Conservation (phyloP, 2,113 vertebrate species). For the Corydoras maculifer region DNA sequence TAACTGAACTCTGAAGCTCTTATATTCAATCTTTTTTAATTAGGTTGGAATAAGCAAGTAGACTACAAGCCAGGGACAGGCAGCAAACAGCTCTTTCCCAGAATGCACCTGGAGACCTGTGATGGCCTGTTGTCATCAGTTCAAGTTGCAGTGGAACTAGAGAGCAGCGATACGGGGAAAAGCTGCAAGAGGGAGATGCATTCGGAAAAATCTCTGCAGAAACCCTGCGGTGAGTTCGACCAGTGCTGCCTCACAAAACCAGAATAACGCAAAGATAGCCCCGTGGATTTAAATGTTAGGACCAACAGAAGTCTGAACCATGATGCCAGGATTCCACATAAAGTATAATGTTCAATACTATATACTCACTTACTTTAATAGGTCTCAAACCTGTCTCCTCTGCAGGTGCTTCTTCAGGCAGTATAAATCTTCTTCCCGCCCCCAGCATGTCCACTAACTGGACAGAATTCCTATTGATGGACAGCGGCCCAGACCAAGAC, state of each 20-base stretch:
- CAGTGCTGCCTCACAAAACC: not conserved
- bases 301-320: too few relatives aligned
- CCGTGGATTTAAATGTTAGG: too few relatives aligned
- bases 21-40: not conserved
- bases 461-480: slow-evolving; percentile 83
- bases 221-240: slow-evolving; percentile 77
- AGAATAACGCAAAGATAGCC: too few relatives aligned
- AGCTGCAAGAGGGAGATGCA: slow-evolving; percentile 93
- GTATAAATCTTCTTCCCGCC: slow-evolving; percentile 87
- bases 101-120: slow-evolving; percentile 86
- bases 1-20: not conserved
- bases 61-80: slow-evolving; percentile 90
- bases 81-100: slow-evolving; percentile 83
- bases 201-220: slow-evolving; percentile 90
- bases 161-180: slow-evolving; percentile 63
- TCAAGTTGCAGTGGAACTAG: slow-evolving; percentile 76
- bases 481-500: slow-evolving; percentile 76
- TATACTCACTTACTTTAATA: too few relatives aligned
- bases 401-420: slow-evolving; percentile 87
- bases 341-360: too few relatives aligned
- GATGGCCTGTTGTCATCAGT: slow-evolving; percentile 84
- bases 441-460: slow-evolving; percentile 80
- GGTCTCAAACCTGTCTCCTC: slow-evolving; percentile 16
- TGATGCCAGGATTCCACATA: too few relatives aligned
- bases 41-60: slow-evolving; percentile 87